These are phyloP conservation scores for Zeuzera pyrina DNA, from an alignment of 2,888 invertebrate species.

Conservation along the genomic window DNA sequence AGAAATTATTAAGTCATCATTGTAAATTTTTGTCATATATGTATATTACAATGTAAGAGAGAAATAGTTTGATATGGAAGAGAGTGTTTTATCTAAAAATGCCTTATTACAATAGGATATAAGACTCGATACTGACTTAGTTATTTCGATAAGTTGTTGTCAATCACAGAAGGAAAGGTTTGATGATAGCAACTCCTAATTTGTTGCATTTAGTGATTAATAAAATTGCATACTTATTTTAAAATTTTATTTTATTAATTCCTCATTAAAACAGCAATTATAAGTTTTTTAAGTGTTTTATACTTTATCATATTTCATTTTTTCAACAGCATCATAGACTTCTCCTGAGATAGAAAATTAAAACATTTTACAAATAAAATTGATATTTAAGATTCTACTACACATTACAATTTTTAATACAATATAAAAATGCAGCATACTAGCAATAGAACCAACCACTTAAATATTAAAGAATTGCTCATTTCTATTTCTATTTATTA, in stretches of 20 bases:
- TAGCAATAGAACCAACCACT: too few relatives aligned
- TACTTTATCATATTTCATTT: conserved; percentile 18
- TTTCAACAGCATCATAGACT: conserved; percentile 19
- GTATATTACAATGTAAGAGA: conserved; percentile 53
- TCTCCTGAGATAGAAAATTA: conserved; percentile 26
- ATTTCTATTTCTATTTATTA: background rate
- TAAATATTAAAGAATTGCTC: too few relatives aligned
- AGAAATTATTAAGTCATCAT: conserved; percentile 32
- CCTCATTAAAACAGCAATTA: too few relatives aligned
- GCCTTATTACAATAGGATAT: conserved; percentile 69
- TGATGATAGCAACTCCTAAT: conserved; percentile 59
- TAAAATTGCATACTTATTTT: conserved; percentile 73
- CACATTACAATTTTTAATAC: too few relatives aligned
- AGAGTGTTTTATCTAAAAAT: conserved; percentile 69
- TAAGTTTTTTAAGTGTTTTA: too few relatives aligned
- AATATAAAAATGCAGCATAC: too few relatives aligned
- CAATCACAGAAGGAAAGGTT: conserved; percentile 42
- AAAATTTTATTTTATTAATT: conserved; percentile 26
- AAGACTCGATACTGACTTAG: conserved; percentile 71
- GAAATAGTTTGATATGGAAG: conserved; percentile 70
- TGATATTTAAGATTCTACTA: too few relatives aligned
- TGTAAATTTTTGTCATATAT: conserved; percentile 51
- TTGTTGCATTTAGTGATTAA: conserved; percentile 72
- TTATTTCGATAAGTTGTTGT: conserved; percentile 52
- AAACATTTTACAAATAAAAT: too few relatives aligned